phyloP scores from a whole-genome alignment of 2,797 vertebrate genomes.

The Melanotaenia parkinsoni region DNA sequence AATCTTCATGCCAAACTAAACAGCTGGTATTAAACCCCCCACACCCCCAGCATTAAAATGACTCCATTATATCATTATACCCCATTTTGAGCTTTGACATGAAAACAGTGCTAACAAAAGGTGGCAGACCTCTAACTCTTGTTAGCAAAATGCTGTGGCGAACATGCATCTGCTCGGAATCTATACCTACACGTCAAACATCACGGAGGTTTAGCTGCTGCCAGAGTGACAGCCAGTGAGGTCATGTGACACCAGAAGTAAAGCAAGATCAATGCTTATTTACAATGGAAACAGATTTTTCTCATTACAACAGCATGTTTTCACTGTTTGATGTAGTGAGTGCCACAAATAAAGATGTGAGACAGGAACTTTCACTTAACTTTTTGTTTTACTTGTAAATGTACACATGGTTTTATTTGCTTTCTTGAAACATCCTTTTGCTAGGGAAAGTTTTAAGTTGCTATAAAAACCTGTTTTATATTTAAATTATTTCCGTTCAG shows the following conservation, averaged over 20 bases:
- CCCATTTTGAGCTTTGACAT: conserved; percentile 22
- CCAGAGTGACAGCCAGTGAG: conserved; percentile 35
- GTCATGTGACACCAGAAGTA: conserved; percentile 29
- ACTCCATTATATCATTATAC: not conserved
- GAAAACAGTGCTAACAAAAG: not conserved
- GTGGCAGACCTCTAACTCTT: not conserved
- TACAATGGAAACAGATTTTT: conserved; percentile 49
- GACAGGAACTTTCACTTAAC: conserved; percentile 12
- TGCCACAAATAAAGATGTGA: conserved; percentile 25
- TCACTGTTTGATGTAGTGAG: conserved; percentile 35
- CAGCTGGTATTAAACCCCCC: not conserved
- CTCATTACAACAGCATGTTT: conserved; percentile 31
- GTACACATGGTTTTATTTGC: conserved; percentile 9
- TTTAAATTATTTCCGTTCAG: not conserved
- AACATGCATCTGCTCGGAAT: conserved; percentile 18
- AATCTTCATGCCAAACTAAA: not conserved
- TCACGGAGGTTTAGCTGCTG: conserved; percentile 36
- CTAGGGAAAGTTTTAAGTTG: conserved; percentile 1
- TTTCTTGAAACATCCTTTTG: not conserved
- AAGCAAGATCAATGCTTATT: conserved; percentile 47
- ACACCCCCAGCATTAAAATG: not conserved
- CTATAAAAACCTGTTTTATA: not conserved
- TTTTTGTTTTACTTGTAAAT: conserved; percentile 8
- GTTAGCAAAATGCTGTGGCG: conserved; percentile 3
- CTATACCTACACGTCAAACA: conserved; percentile 32